Conservation (phyloP, 2,888 invertebrate species). For the Strigamia crassipes region DNA sequence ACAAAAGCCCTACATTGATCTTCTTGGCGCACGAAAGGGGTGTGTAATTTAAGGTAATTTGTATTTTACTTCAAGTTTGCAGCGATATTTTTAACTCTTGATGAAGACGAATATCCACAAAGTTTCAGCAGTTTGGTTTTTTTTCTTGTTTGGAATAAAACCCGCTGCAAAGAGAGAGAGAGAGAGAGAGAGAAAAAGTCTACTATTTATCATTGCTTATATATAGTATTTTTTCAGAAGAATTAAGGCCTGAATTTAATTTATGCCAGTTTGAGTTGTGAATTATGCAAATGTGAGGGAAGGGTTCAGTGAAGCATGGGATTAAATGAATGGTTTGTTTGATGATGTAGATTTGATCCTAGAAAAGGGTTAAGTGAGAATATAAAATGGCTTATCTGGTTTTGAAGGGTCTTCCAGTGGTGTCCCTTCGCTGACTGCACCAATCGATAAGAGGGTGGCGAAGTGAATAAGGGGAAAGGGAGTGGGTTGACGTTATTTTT, state of each 20-base stretch:
- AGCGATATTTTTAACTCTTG: conserved; percentile 29
- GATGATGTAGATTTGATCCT: conserved; percentile 27
- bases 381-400: conserved; percentile 42
- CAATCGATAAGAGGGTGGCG: conserved; percentile 4
- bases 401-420: neutral
- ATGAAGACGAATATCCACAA: conserved; percentile 15
- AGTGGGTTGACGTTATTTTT: conserved; percentile 16
- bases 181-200: neutral
- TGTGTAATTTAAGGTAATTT: conserved; percentile 23
- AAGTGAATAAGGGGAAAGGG: neutral
- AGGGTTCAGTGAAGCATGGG: neutral
- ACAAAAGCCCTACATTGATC: conserved; percentile 36
- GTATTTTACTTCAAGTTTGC: conserved; percentile 24
- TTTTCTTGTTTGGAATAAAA: neutral
- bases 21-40: conserved; percentile 6
- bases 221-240: neutral
- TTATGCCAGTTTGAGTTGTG: neutral
- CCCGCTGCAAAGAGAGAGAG: neutral
- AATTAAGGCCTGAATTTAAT: neutral
- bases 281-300: conserved; percentile 8
- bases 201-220: neutral
- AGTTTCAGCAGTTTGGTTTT: neutral
- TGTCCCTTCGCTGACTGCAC: neutral
- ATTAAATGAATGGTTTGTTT: conserved; percentile 32
- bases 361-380: conserved; percentile 31